These are phyloP conservation scores for Scaptomyza montana DNA, from an alignment of 1,140 invertebrate genomes.

Conservation along the genomic window DNA sequence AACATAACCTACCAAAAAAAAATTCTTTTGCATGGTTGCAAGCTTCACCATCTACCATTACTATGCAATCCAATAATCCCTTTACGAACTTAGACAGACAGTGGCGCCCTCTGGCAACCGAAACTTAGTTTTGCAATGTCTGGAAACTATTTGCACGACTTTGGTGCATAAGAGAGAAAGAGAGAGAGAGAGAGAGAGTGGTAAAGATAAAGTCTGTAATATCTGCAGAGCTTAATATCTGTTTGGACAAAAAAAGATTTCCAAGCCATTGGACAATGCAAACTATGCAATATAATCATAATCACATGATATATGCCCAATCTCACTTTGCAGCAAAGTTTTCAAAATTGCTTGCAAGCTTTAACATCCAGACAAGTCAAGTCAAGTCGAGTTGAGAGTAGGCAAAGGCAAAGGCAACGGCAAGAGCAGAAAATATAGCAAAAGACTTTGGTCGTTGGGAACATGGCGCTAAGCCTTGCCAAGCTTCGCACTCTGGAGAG, in stretches of 20 bases:
- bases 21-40: not conserved
- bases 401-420: slow-evolving; percentile 4
- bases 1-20: not conserved
- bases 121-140: slow-evolving; percentile 42
- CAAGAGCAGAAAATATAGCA: slow-evolving; percentile 5
- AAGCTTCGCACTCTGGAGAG: slow-evolving; percentile 63
- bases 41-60: not conserved
- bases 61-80: slow-evolving; percentile 24
- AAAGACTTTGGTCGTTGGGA: slow-evolving; percentile 8
- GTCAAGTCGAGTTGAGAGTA: not conserved
- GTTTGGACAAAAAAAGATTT: slow-evolving; percentile 53
- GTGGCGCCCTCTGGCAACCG: slow-evolving; percentile 34
- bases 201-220: slow-evolving; percentile 18
- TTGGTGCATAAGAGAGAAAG: slow-evolving; percentile 17
- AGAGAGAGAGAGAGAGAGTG: slow-evolving; percentile 11
- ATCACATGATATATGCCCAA: slow-evolving; percentile 81
- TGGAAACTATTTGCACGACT: slow-evolving; percentile 45
- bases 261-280: slow-evolving; percentile 76
- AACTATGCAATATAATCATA: slow-evolving; percentile 81
- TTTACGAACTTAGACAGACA: slow-evolving; percentile 33
- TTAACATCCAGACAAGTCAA: not conserved
- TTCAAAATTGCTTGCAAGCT: slow-evolving; percentile 28
- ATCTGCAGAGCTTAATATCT: slow-evolving; percentile 52
- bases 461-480: slow-evolving; percentile 46
- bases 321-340: slow-evolving; percentile 75